Base-by-base conservation (phyloP, 2,888 invertebrate genomes). In the Synergus itoensis region DNA sequence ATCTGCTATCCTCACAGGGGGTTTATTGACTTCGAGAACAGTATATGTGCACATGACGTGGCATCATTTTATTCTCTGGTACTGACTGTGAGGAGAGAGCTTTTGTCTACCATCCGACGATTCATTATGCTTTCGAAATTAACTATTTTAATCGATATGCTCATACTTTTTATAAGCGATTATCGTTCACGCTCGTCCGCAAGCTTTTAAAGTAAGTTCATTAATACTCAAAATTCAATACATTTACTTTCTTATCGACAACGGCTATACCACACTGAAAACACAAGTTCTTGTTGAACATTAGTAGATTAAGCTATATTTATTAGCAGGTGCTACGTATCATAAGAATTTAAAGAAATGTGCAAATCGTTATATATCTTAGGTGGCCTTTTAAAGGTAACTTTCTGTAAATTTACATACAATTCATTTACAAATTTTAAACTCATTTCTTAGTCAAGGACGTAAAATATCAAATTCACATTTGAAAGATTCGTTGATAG, bases 41-140 rank as follows among this genome's bases (percentile, higher is more conserved):
- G 67, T 67, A 67, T 67, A 67, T 67, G 43, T 67, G 43, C 67
- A 67, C 67, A 43, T 67, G 43, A 67, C 67, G 21, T n/a, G 21
- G 43, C 67, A 67, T 14, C 18, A 67, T 67, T 67, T 67, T 21
- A 18, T 43, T 67, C 67, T 18, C 14, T 43, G 41, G 18, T 67
- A 45, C 43, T 40, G 67, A 67, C 43, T 67, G 18, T 43, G 18
- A 41, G 36, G 11, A 41, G 40, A 40, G 67, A 67, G 21, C 67
- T 67, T 43, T 67, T 28, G 41, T 18, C 67, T 64, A 64, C 41
- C 64, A 41, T 41, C 41, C 40, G 41, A 64, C n/a, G 64, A 41
- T 64, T 64, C 64, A 64, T 64, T 64, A 64, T 41, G 64, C 64
- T 41, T 64, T 18, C 41, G 7, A 41, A 64, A 64, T 64, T 41